A percentile compares a stretch with the other conserved stretches of the same genome.
phyloP scores from a whole-genome alignment of 2,888 invertebrate species.

The Lasius platythorax region DNA sequence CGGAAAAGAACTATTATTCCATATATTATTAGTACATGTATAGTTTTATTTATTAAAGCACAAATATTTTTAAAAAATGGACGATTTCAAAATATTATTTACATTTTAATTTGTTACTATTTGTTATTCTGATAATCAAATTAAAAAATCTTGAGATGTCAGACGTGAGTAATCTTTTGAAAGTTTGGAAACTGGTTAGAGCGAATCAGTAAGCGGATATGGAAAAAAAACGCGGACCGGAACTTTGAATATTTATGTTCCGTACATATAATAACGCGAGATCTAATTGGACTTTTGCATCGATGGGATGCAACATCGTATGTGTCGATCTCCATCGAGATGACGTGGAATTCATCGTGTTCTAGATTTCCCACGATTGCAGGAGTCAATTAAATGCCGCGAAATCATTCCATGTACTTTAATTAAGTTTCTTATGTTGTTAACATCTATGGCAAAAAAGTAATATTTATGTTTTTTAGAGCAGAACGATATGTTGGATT shows the following conservation, averaged over 20 bases:
- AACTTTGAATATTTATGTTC: conserved; percentile 31
- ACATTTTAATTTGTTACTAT: neutral
- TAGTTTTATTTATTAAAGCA: neutral
- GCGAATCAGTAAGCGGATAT: neutral
- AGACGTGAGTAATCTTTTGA: neutral
- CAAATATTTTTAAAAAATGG: neutral
- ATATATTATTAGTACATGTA: neutral
- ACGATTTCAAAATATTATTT: neutral
- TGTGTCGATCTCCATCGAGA: neutral
- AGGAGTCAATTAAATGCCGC: conserved; percentile 11
- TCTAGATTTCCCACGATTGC: conserved; percentile 15
- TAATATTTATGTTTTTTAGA: neutral
- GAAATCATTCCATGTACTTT: neutral
- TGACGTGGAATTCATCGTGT: conserved; percentile 5
- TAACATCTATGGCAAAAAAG: neutral
- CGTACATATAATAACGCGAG: conserved; percentile 4
- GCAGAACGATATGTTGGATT: neutral
- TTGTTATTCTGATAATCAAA: neutral
- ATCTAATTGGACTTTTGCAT: conserved; percentile 17
- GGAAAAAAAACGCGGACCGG: neutral
- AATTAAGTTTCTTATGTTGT: neutral
- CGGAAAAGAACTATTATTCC: neutral
- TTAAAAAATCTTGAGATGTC: conserved; percentile 16
- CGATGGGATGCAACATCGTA: neutral
- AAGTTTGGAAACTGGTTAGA: conserved; percentile 9